Conservation (phyloP, 2,888 invertebrate species). For the Trissolcus brochymenae region DNA sequence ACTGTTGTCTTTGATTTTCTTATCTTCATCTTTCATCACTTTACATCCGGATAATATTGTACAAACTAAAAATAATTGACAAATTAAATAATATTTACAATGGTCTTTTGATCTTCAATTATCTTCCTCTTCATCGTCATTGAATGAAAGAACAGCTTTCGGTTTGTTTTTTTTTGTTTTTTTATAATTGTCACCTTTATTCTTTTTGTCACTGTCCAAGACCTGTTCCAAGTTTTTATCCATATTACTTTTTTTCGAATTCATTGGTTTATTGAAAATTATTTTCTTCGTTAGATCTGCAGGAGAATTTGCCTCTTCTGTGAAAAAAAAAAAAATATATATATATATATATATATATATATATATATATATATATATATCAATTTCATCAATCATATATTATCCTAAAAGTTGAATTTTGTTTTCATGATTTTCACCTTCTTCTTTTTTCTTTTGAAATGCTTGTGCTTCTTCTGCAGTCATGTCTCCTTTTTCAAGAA, state of each 20-base stretch:
- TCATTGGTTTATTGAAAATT: conserved; percentile 76
- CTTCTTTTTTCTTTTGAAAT: conserved; percentile 65
- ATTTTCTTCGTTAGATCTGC: conserved; percentile 81
- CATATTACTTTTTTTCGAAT: conserved; percentile 55
- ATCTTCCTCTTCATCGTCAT: conserved; percentile 69
- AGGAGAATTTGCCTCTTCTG: conserved; percentile 80
- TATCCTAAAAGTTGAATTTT: background rate
- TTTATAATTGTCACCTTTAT: background rate
- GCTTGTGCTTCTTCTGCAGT: conserved; percentile 79
- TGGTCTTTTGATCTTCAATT: conserved; percentile 4
- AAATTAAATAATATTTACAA: background rate
- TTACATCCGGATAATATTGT: no score
- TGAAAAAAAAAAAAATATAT: conserved; percentile 64
- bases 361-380: no score
- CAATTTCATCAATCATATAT: conserved; percentile 3
- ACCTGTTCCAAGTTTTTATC: conserved; percentile 35
- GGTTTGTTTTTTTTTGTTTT: conserved; percentile 61
- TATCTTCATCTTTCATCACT: no score
- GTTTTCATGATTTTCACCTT: conserved; percentile 62
- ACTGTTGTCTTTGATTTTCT: no score
- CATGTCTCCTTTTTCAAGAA: conserved; percentile 79
- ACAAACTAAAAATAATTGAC: no score
- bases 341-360: no score
- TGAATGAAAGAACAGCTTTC: conserved; percentile 69
- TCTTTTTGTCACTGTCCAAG: no score